Base-by-base conservation (phyloP, 2,113 vertebrate genomes). In the Brachionichthys hirsutus region DNA sequence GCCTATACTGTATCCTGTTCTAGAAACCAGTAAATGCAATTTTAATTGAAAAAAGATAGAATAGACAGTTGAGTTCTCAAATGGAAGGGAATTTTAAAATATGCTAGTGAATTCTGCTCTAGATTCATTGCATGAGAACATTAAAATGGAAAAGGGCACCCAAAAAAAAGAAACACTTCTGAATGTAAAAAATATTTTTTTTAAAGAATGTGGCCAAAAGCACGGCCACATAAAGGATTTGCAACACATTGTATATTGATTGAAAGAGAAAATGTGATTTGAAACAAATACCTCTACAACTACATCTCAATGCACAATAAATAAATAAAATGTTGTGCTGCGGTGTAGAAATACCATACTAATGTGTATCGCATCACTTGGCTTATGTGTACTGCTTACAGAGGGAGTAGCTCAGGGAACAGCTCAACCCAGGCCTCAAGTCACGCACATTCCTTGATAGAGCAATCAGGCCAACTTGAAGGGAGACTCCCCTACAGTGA, bases 371-470 rank as follows among this genome's bases (percentile, higher is more conserved):
- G 47, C 50, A 14, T 69, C 9, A 17, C 57, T 67, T 51, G 54
- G 38, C 65, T 34, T 49, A 62, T 64, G 12, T 36, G 69, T 54
- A 62, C 55, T 73, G 60, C 79, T 82, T 60, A 54, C 67, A 63
- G 13, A 77, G 67, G 71, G 77, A 75, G 69, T n/a, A 70, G 66
- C 68, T 60, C 61, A 47, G 70, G 56, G 70, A 64, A 57, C 50
- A 55, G 80, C 91, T 90, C 90, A 89, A 90, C 90, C 91, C 91
- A 81, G 88, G 83, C 86, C 89, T 89, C 82, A 62, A 90, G 89
- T 90, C 89, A 87, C 78, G 90, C 81, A 81, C 89, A 92, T 92
- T 92, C 90, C 82, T 90, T 88, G 81, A 90, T 87, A 88, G 83
- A 89, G 78, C 89, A 36, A 73, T 81, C 82, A 87, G 82, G 86